Conservation (phyloP, 2,113 vertebrate genomes). For the Struthidea cinerea region DNA sequence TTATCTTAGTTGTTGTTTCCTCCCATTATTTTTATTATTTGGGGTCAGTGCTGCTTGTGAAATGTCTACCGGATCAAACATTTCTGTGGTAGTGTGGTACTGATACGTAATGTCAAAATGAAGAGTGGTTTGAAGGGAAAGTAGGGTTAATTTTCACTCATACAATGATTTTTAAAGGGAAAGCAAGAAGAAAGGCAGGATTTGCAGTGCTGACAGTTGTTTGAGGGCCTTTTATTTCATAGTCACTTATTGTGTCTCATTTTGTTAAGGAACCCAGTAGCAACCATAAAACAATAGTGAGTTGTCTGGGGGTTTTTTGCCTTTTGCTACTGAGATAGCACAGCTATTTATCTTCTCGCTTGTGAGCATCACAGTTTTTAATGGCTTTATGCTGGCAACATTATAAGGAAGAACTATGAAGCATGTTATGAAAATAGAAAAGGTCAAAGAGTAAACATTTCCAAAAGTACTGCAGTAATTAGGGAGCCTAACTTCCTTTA, state of each 20-base stretch:
- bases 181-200: not conserved
- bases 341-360: not conserved
- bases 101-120: not conserved
- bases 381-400: not conserved
- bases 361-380: not conserved
- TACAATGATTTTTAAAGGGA: not conserved
- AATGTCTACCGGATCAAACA: not conserved
- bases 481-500: not conserved
- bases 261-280: not conserved
- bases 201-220: not conserved
- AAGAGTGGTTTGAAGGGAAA: not conserved
- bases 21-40: slow-evolving; percentile 23
- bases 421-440: slow-evolving; percentile 1
- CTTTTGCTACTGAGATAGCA: not conserved
- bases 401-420: not conserved
- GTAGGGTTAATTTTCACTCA: slow-evolving; percentile 21
- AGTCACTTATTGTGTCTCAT: not conserved
- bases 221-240: not conserved
- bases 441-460: slow-evolving; percentile 32
- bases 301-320: not conserved
- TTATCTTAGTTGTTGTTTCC: slow-evolving; percentile 45
- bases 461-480: not conserved
- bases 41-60: not conserved
- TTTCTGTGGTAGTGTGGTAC: not conserved
- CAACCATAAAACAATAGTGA: not conserved